Conservation (phyloP, 2,797 vertebrate species). For the Tangara arthus region DNA sequence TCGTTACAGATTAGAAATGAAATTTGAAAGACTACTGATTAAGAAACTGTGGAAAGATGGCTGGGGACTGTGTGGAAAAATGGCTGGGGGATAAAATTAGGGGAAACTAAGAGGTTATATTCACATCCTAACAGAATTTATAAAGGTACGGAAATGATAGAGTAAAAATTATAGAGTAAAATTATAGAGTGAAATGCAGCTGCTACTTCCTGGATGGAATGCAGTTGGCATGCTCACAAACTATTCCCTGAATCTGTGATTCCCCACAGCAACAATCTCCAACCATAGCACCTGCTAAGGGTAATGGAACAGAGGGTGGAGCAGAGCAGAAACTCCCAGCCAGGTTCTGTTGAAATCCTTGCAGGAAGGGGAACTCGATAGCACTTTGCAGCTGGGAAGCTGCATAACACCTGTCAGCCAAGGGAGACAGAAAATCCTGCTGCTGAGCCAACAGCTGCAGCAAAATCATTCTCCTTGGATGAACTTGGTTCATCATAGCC, state of each 20-base stretch:
- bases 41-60: not conserved
- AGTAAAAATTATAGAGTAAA: not conserved
- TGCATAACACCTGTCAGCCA: not conserved
- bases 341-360: not conserved
- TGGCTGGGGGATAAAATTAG: not conserved
- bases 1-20: not conserved
- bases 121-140: not conserved
- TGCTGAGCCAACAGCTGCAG: not conserved
- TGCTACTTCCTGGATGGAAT: not conserved
- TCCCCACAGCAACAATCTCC: not conserved
- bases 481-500: not conserved
- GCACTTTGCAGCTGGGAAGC: not conserved
- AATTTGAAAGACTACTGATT: not conserved
- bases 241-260: not conserved
- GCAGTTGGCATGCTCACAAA: fast-evolving
- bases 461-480: not conserved
- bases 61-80: not conserved
- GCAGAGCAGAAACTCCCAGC: too few species aligned
- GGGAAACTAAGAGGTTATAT: not conserved
- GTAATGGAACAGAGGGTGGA: not conserved
- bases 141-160: not conserved
- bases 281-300: not conserved
- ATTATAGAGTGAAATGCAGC: not conserved
- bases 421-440: not conserved
- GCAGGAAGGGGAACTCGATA: fast-evolving